Percentiles rank a stretch among this genome's conserved stretches.
These are phyloP conservation scores for Macquaria ambigua DNA, from an alignment of 2,113 vertebrate species.

Conservation along the genomic window DNA sequence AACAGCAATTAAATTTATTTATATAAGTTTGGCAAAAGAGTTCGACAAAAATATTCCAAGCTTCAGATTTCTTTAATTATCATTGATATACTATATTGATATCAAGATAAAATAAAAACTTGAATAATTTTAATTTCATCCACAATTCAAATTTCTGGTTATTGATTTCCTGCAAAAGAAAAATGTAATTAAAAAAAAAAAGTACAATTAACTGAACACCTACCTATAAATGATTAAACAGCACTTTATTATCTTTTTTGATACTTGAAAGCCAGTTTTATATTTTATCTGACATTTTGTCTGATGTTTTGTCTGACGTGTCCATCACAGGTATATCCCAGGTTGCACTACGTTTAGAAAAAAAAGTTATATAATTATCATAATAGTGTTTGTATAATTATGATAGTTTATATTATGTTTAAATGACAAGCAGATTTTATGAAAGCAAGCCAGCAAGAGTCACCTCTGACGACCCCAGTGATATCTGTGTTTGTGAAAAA, in stretches of 20 bases:
- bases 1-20: neutral
- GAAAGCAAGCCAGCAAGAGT: neutral
- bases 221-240: neutral
- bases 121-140: neutral
- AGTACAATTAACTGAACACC: neutral
- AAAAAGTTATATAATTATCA: neutral
- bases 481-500: neutral
- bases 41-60: neutral
- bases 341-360: neutral
- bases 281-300: neutral
- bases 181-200: neutral
- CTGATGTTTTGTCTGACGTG: neutral
- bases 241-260: neutral
- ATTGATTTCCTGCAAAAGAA: neutral
- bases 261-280: neutral
- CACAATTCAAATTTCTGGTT: neutral
- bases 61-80: neutral
- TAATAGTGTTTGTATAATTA: neutral
- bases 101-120: neutral
- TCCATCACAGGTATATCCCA: neutral
- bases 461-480: neutral
- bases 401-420: neutral
- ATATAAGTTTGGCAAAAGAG: neutral
- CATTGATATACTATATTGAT: neutral
- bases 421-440: neutral